Base-by-base conservation (phyloP, 2,888 invertebrate genomes). In the Hyles lineata region DNA sequence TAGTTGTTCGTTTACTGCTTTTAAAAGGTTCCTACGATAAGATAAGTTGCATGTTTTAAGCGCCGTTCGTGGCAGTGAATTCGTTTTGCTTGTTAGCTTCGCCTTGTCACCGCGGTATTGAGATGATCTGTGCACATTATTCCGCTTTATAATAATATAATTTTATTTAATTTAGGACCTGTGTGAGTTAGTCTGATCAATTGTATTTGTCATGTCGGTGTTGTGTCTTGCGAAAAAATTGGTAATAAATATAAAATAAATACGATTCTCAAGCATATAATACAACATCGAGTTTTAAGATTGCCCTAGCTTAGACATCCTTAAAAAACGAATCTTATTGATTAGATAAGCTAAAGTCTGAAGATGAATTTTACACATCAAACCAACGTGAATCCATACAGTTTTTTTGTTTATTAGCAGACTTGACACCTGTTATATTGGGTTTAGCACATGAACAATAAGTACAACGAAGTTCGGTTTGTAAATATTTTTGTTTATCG, bases 101-200 rank as follows among this genome's bases (percentile, higher is more conserved):
- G 79, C 79, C 79, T 80, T 78, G 77, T 63, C 63, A 43, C 11
- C 32, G 43, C 67, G 43, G 17, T 76, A 78, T 77, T 79, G 75
- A 78, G 78, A 80, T 75, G 79, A 82, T 81, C 76, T 72, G 78
- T 73, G 74, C 75, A 63, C 75, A 80, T 82, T 79, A 79, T 81
- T 81, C 71, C 75, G 76, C 75, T 15, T 11, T 43, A 15, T 43
- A 43, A 15, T 60, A 25, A 17, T 17, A 43, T 29, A 29, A 29
- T 21, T 60, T 29, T 23, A 59, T 23, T n/a, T 23, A 23, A 11
- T 23, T 59, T 23, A 11, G 21, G 59, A 43, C 43, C 11, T 43
- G 15, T 43, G 11, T 43, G 43, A 11, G 15, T 43, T 43, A 15
- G 15, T 43, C 43, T 43, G 11, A 43, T 43, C 15, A 43, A 43